Evolutionary conservation across 2,113 vertebrate genomes (phyloP).

Genomic region (Crocuta crocuta): DNA sequence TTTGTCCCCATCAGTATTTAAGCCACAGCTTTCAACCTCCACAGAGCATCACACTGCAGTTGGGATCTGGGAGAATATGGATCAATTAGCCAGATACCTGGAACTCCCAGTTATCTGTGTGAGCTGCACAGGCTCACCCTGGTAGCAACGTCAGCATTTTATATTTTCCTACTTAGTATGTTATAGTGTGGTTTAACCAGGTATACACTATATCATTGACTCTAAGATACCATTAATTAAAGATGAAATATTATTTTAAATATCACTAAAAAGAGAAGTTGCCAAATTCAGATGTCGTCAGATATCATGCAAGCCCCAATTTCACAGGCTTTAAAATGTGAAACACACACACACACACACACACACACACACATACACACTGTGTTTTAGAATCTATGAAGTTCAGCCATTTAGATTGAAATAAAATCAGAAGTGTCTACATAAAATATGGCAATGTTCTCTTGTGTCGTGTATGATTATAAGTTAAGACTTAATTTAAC

Average conservation of each 20-base stretch:
- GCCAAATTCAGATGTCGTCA: not conserved
- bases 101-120: not conserved
- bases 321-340: slow-evolving; percentile 22
- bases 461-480: not conserved
- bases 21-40: not conserved
- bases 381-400: not conserved
- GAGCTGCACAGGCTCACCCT: accelerated
- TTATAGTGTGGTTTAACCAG: not conserved
- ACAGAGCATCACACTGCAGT: not conserved
- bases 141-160: not conserved
- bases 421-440: not conserved
- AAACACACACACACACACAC: not conserved
- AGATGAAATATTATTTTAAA: not conserved
- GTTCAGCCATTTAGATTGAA: not conserved
- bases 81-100: not conserved
- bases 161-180: not conserved
- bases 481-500: not conserved
- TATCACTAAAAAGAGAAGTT: not conserved
- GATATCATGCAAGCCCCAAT: not conserved
- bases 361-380: not conserved
- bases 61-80: not conserved
- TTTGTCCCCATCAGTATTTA: not conserved
- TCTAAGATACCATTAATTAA: not conserved
- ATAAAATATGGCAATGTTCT: not conserved
- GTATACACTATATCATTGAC: not conserved